A percentile compares a stretch with the other conserved stretches of the same genome.
These are phyloP conservation scores for Coenonympha glycerion DNA, from an alignment of 2,888 invertebrate genomes.

Conservation along the genomic window DNA sequence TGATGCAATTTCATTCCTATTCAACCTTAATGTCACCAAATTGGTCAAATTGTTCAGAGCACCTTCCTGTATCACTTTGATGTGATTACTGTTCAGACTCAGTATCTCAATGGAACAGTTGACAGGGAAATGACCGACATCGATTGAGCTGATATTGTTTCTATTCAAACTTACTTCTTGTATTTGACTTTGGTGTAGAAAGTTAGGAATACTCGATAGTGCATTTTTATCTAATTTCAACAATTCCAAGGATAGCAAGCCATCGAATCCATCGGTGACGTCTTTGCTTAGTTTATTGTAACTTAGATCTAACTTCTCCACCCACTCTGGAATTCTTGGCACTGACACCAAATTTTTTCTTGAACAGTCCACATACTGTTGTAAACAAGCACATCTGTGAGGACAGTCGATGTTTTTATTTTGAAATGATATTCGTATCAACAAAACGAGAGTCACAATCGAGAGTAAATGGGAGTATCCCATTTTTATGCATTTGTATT, in stretches of 20 bases:
- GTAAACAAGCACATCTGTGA: constrained; percentile 82
- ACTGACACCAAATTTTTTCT: constrained; percentile 81
- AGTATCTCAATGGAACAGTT: constrained; percentile 66
- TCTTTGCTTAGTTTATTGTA: constrained; percentile 64
- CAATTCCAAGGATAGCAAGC: constrained; percentile 50
- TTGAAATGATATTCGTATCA: constrained; percentile 46
- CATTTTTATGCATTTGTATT: constrained; percentile 69
- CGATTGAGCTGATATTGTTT: constrained; percentile 77
- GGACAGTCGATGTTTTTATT: constrained; percentile 77
- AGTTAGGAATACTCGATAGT: constrained; percentile 73
- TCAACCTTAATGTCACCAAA: constrained; percentile 84
- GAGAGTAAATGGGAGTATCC: constrained; percentile 66
- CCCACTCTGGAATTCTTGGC: constrained; percentile 86
- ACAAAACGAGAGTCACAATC: constrained; percentile 51
- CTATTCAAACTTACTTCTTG: constrained; percentile 78
- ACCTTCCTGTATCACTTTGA: constrained; percentile 81
- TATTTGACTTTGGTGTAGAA: constrained; percentile 69
- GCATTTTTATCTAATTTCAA: constrained; percentile 76
- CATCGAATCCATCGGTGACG: constrained; percentile 53
- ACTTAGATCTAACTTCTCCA: constrained; percentile 82
- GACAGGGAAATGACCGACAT: constrained; percentile 75
- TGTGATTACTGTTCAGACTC: constrained; percentile 78
- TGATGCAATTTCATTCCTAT: constrained; percentile 82
- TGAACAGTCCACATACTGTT: constrained; percentile 84
- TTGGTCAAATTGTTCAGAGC: constrained; percentile 83